Base-by-base conservation (phyloP, 92 coral and sea anemone species). In the Phenganax subtilis region DNA sequence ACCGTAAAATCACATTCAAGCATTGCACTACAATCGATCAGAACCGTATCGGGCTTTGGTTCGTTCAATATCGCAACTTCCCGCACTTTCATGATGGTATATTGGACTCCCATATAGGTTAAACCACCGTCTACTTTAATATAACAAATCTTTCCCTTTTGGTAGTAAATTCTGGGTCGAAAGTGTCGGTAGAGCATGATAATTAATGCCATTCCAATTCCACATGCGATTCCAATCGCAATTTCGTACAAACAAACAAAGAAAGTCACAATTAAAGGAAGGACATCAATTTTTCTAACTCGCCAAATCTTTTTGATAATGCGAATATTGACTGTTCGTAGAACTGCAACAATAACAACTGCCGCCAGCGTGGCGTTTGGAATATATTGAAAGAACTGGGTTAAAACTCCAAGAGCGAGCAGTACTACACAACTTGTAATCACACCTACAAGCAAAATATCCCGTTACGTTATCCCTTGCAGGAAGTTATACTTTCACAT, bases 311-410 rank as follows among this genome's bases (percentile, higher is more conserved):
- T 78, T 15, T 53, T 37, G 52, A 78, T 78, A 17, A 78, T 78
- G 6, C 82, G 66, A 60, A 78, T 62, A 10, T 78, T 78, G n/a
- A 78, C 82, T 53, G 67, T 78, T 12, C 82, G 82, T 51, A 78
- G 44, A 16, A 78, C 82, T 12, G 82, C 65, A 37, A 63, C 58
- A 63, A 78, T 78, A 37, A 78, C 55, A 12, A 78, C 82, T 0
- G 82, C 82, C 2, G 82, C 82, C 17, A 78, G 47, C 59, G 82
- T 15, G n/a, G 82, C 72, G 51, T 63, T 78, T 14, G 82, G 82
- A 59, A 78, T 78, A 63, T 78, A 78, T 27, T 78, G 82, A 59
- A 78, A 78, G 82, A 78, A 78, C 53, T 71, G 82, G 1, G 82
- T 78, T 7, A 78, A 37, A 63, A 78, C 28, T 57, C 82, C 54